Conservation (phyloP, 2,888 invertebrate genomes). For the Operophtera brumata region DNA sequence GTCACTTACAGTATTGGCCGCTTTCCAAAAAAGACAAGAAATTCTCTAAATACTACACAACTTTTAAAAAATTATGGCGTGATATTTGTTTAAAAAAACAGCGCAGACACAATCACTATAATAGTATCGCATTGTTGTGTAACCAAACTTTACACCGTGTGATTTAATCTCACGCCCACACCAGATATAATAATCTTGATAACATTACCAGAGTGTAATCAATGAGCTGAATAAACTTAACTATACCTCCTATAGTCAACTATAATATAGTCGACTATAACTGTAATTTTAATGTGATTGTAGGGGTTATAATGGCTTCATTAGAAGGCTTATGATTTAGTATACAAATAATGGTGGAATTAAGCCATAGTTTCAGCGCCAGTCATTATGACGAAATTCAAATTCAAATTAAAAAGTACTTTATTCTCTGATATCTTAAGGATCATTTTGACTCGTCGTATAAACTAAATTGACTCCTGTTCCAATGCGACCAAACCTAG, state of each 20-base stretch:
- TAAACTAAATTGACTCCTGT: no score
- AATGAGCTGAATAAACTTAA: conserved; percentile 4
- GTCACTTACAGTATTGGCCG: conserved; percentile 1
- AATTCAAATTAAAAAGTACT: no score
- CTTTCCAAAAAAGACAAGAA: background rate
- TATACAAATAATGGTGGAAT: background rate
- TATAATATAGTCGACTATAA: background rate
- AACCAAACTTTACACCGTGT: background rate
- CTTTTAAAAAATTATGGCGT: no score
- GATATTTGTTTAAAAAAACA: no score
- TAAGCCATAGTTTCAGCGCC: background rate
- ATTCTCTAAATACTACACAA: background rate
- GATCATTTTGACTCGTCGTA: no score
- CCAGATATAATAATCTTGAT: conserved; percentile 10
- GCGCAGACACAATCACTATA: no score
- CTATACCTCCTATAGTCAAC: conserved; percentile 1
- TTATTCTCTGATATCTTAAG: no score
- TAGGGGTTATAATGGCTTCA: background rate
- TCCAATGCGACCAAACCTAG: no score
- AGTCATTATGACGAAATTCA: no score
- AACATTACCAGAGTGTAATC: conserved; percentile 1
- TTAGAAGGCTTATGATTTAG: background rate
- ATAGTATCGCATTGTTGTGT: no score
- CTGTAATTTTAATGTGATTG: background rate
- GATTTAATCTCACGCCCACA: conserved; percentile 12